These are phyloP conservation scores for Sylvia borin DNA, from an alignment of 2,797 vertebrate genomes.

Conservation along the genomic window DNA sequence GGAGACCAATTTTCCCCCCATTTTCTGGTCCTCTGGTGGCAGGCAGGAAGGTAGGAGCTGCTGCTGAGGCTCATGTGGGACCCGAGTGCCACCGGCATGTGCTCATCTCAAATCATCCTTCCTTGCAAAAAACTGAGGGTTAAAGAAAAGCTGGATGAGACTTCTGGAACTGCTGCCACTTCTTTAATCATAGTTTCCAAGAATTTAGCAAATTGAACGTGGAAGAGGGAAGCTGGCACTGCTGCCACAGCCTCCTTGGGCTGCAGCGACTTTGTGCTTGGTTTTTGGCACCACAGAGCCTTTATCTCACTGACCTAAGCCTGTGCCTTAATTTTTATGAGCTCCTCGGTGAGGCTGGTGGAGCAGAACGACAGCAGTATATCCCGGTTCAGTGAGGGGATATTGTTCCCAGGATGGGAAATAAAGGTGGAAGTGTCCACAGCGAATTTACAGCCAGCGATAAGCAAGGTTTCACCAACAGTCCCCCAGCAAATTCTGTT, in stretches of 20 bases:
- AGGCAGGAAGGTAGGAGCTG: not conserved
- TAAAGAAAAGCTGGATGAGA: constrained; percentile 53
- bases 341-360: not conserved
- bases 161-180: not conserved
- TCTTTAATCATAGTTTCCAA: constrained; percentile 64
- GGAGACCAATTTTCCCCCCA: not conserved
- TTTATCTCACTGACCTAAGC: constrained; percentile 56
- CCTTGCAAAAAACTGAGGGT: constrained; percentile 18
- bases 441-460: constrained; percentile 71
- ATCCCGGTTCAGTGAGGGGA: not conserved
- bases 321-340: constrained; percentile 57
- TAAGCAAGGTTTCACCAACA: constrained; percentile 66
- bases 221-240: constrained; percentile 48
- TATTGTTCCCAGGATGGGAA: constrained; percentile 60
- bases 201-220: constrained; percentile 66
- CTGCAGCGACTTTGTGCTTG: constrained; percentile 26
- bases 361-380: not conserved
- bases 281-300: constrained; percentile 42
- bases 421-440: constrained; percentile 55
- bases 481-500: constrained; percentile 61
- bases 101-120: constrained; percentile 32
- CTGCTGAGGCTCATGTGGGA: not conserved
- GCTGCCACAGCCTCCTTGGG: constrained; percentile 9
- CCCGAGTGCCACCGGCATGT: not conserved
- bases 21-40: not conserved